These are phyloP conservation scores for Parnassius smintheus DNA, from an alignment of 2,888 invertebrate species.

Conservation along the genomic window DNA sequence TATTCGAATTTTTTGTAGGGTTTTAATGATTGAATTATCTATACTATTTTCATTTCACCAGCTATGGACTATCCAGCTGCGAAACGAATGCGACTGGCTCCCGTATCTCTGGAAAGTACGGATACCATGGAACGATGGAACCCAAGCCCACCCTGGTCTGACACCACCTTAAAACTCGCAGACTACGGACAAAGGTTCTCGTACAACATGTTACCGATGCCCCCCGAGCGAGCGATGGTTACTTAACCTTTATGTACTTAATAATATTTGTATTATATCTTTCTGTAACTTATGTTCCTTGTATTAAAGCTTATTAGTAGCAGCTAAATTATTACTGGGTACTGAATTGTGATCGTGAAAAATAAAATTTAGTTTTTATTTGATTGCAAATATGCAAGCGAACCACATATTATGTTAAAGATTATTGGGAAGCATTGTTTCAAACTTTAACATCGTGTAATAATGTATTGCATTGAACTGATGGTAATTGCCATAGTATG, in stretches of 20 bases:
- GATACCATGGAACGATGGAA: conserved; percentile 93
- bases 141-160: conserved; percentile 93
- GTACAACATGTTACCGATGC: conserved; percentile 85
- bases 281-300: conserved; percentile 13
- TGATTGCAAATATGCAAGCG: too few species aligned
- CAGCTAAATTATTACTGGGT: too few species aligned
- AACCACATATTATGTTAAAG: too few species aligned
- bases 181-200: conserved; percentile 90
- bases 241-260: conserved; percentile 48
- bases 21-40: too few species aligned
- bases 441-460: too few species aligned
- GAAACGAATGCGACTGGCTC: conserved; percentile 64
- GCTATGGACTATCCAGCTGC: conserved; percentile 66
- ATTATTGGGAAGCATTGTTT: too few species aligned
- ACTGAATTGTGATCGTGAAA: too few species aligned
- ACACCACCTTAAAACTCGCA: conserved; percentile 89
- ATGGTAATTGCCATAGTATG: too few species aligned
- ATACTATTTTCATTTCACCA: conserved; percentile 31
- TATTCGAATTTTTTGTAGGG: too few species aligned
- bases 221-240: conserved; percentile 83
- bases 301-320: neutral
- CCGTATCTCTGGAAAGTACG: conserved; percentile 70
- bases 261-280: neutral
- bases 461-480: too few species aligned
- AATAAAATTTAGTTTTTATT: too few species aligned